These are phyloP conservation scores for Dicentrarchus labrax DNA, from an alignment of 2,113 vertebrate species.

Conservation along the genomic window DNA sequence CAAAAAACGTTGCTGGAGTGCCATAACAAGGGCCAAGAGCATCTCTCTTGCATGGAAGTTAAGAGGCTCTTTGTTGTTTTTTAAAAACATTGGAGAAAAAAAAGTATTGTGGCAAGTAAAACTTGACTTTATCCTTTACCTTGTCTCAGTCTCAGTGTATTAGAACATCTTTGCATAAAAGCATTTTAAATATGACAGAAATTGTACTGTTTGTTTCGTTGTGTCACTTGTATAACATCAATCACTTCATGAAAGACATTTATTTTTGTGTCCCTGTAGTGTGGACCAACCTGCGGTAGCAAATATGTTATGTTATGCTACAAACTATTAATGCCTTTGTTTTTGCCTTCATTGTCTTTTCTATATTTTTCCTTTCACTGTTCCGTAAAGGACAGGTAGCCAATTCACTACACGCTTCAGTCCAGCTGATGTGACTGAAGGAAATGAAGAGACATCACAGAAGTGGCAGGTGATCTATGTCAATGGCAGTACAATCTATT, in stretches of 20 bases:
- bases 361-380: background rate
- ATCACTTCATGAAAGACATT: background rate
- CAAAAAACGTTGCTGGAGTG: too few species aligned
- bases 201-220: background rate
- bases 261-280: background rate
- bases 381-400: constrained; percentile 1
- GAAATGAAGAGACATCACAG: background rate
- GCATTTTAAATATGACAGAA: background rate
- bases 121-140: too few species aligned
- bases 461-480: background rate
- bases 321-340: background rate
- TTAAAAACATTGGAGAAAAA: too few species aligned
- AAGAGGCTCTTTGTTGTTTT: too few species aligned
- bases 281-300: background rate
- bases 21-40: too few species aligned
- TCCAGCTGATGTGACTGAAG: background rate
- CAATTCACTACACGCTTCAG: background rate
- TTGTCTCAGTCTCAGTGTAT: background rate
- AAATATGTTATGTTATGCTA: too few species aligned
- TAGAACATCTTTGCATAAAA: background rate
- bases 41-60: too few species aligned
- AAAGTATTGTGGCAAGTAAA: too few species aligned
- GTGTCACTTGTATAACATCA: background rate
- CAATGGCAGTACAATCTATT: background rate
- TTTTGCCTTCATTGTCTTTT: background rate